Percentiles rank a stretch among this genome's conserved stretches.
phyloP scores from a whole-genome alignment of 2,113 vertebrate species.

The Limanda limanda region DNA sequence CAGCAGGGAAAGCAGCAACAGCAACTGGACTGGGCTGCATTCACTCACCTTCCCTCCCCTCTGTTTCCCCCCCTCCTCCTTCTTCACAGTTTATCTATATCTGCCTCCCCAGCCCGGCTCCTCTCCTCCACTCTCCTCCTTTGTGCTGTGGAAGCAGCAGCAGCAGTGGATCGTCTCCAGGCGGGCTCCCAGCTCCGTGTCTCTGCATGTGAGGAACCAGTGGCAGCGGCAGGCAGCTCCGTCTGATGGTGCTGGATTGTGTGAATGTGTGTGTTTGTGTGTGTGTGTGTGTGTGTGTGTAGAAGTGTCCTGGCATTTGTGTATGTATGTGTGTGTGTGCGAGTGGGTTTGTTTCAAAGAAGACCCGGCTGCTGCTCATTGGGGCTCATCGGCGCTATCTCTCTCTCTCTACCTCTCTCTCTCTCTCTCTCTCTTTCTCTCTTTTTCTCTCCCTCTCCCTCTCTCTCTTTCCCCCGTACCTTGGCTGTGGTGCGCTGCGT shows the following conservation, averaged over 20 bases:
- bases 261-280: constrained; percentile 23
- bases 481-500: constrained; percentile 62
- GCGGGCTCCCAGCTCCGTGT: constrained; percentile 30
- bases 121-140: constrained; percentile 17
- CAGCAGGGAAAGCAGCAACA: constrained; percentile 17
- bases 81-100: constrained; percentile 26
- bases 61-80: constrained; percentile 3
- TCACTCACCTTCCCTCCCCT: constrained; percentile 47
- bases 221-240: constrained; percentile 42
- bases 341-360: constrained; percentile 34
- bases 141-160: constrained; percentile 18
- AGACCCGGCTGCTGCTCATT: constrained; percentile 60
- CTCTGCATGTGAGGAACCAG: constrained; percentile 5
- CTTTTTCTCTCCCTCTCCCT: constrained; percentile 17
- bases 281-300: constrained; percentile 34
- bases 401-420: constrained; percentile 6
- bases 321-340: constrained; percentile 38
- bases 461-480: neutral
- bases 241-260: constrained; percentile 57
- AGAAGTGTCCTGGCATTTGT: neutral
- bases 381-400: constrained; percentile 58
- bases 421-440: constrained; percentile 7
- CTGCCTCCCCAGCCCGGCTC: constrained; percentile 11
- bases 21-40: constrained; percentile 48
- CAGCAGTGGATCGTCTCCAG: constrained; percentile 47